Evolutionary conservation across 2,797 vertebrate genomes (phyloP).

Genomic region (Rhinogobio ventralis): DNA sequence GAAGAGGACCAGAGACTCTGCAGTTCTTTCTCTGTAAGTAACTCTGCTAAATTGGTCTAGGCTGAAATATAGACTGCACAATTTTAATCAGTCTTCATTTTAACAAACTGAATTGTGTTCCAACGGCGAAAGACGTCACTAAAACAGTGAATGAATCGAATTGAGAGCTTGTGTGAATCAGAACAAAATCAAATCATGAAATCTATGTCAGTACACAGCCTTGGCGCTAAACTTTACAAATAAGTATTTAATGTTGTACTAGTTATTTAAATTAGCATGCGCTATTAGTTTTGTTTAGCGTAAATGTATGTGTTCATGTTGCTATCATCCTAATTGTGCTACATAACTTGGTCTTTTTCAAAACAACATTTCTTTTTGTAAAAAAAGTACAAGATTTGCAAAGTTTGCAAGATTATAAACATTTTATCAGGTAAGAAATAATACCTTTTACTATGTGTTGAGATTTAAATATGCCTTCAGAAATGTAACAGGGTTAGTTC

Average conservation of each 20-base stretch:
- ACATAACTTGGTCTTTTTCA: neutral
- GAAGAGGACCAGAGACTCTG: conserved; percentile 88
- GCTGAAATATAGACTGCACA: neutral
- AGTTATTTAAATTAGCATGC: neutral
- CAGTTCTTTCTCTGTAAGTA: conserved; percentile 83
- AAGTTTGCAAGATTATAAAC: conserved; percentile 1
- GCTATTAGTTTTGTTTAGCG: neutral
- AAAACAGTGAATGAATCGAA: neutral
- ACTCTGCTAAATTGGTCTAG: neutral
- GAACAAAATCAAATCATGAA: neutral
- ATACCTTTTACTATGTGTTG: neutral
- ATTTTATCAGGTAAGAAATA: conserved; percentile 7
- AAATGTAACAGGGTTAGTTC: neutral
- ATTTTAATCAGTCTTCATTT: neutral
- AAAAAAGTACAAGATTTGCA: neutral
- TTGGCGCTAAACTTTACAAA: neutral
- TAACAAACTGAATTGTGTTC: neutral
- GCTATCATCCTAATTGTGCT: neutral
- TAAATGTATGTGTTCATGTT: neutral
- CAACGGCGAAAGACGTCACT: neutral
- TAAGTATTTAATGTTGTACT: neutral
- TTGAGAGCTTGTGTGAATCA: neutral
- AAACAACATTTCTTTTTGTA: conserved; percentile 9
- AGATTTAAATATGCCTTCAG: neutral
- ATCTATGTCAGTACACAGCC: neutral